phyloP scores from a whole-genome alignment of 2,797 vertebrate genomes.

The Loris lydekkerianus region DNA sequence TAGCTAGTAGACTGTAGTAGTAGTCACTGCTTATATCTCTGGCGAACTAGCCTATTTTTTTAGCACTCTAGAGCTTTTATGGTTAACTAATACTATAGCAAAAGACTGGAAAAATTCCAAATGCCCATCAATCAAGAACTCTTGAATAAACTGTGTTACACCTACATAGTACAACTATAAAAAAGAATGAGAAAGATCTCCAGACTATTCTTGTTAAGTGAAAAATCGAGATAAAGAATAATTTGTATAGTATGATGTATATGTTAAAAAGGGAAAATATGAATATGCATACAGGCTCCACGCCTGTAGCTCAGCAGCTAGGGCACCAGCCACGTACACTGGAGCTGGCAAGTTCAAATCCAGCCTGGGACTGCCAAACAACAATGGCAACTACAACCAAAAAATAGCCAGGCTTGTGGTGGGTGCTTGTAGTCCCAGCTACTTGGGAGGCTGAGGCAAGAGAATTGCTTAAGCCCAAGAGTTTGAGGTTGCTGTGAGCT shows the following conservation, averaged over 20 bases:
- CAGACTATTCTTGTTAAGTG: background rate
- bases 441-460: too few species aligned
- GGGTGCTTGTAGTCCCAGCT: too few species aligned
- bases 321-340: too few species aligned
- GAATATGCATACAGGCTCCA: background rate
- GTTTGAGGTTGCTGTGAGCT: too few species aligned
- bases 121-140: background rate
- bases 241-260: background rate
- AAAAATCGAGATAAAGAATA: background rate
- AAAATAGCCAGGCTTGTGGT: too few species aligned
- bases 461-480: too few species aligned
- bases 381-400: too few species aligned
- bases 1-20: background rate
- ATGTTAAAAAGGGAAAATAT: background rate
- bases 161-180: background rate
- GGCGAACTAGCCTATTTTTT: background rate
- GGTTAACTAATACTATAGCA: background rate
- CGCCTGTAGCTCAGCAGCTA: too few species aligned
- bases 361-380: too few species aligned
- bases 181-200: background rate
- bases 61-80: background rate
- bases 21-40: background rate
- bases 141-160: background rate
- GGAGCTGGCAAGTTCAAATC: too few species aligned
- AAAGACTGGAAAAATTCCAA: background rate